Conservation (phyloP, 2,113 vertebrate genomes). For the Phyllopteryx taeniolatus region DNA sequence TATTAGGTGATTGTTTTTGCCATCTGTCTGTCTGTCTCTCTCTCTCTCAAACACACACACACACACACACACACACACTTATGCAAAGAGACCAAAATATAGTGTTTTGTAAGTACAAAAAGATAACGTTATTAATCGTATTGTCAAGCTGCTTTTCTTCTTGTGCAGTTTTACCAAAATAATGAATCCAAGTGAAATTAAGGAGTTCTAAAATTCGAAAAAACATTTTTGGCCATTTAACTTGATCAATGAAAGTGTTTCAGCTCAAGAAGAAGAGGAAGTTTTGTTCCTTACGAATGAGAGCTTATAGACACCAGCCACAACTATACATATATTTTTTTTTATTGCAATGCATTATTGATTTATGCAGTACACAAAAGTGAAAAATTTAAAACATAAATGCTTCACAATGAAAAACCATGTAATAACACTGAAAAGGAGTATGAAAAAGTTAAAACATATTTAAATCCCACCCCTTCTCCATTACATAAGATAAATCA, state of each 20-base stretch:
- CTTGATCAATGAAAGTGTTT: background rate
- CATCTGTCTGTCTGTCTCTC: background rate
- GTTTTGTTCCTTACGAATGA: background rate
- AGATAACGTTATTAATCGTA: background rate
- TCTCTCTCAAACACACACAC: conserved; percentile 10
- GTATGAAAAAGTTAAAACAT: background rate
- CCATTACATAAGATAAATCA: background rate
- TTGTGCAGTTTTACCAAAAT: background rate
- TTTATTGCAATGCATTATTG: background rate
- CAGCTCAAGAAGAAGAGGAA: background rate
- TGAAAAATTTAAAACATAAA: background rate
- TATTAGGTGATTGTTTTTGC: conserved; percentile 54
- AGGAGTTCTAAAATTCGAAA: background rate
- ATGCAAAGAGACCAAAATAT: background rate
- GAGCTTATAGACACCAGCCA: background rate
- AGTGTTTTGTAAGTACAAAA: background rate
- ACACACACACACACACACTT: conserved; percentile 13
- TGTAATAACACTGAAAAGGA: background rate
- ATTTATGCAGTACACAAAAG: background rate
- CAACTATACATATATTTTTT: too few relatives aligned
- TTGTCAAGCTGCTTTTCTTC: too few relatives aligned
- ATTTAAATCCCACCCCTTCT: background rate
- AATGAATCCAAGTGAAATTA: background rate
- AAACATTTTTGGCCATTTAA: background rate
- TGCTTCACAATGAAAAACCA: background rate